These are phyloP conservation scores for Orchesellides sinensis DNA, from an alignment of 2,888 invertebrate genomes.

Conservation along the genomic window DNA sequence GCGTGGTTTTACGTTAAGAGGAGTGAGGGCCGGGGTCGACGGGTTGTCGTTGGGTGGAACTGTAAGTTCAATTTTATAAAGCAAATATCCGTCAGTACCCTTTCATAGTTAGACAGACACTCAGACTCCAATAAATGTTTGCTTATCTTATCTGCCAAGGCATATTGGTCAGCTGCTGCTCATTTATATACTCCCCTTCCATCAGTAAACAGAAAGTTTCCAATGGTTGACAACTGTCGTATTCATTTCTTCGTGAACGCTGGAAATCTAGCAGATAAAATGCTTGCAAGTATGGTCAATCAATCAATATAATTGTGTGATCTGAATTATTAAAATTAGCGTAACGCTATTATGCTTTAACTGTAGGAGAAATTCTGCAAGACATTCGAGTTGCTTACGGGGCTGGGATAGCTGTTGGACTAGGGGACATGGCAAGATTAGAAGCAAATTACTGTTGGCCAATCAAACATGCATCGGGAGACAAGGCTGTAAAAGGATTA, in stretches of 20 bases:
- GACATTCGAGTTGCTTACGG: constrained; percentile 26
- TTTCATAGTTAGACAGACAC: too few relatives aligned
- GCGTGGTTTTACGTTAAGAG: constrained; percentile 31
- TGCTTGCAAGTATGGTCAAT: constrained; percentile 13
- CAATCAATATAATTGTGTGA: background rate
- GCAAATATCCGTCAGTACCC: too few relatives aligned
- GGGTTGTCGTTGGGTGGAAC: constrained; percentile 28
- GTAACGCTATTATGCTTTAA: background rate
- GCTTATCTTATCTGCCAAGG: constrained; percentile 10
- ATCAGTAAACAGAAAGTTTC: constrained; percentile 36
- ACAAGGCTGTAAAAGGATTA: constrained; percentile 29
- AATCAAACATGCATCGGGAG: background rate
- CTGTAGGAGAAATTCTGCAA: constrained; percentile 11
- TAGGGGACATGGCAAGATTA: constrained; percentile 40
- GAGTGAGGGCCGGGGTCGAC: constrained; percentile 1
- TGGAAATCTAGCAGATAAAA: constrained; percentile 40
- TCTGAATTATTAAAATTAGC: background rate
- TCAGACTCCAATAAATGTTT: background rate
- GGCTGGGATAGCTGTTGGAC: constrained; percentile 29
- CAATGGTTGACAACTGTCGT: constrained; percentile 35
- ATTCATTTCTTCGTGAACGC: constrained; percentile 41
- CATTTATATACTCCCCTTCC: constrained; percentile 41
- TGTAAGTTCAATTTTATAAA: background rate
- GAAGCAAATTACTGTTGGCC: constrained; percentile 53
- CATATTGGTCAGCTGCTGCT: constrained; percentile 27